Evolutionary conservation across 2,113 vertebrate species (phyloP).

Genomic region (Tylochromis polylepis): DNA sequence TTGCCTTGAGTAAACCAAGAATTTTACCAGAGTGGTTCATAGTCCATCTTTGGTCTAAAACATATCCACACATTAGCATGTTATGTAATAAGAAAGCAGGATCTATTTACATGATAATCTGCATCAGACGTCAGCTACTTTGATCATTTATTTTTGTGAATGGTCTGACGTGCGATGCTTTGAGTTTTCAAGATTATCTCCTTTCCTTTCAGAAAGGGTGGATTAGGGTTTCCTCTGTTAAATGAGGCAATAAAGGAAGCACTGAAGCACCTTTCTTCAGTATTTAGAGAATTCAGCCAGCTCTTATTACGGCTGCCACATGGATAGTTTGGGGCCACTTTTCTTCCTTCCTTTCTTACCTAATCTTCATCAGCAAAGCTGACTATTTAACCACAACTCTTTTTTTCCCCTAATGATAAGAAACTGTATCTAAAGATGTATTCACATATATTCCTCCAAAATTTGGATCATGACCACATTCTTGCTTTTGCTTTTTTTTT

Average conservation of each 20-base stretch:
- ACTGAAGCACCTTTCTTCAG: neutral
- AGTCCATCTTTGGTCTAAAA: neutral
- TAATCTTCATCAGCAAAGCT: neutral
- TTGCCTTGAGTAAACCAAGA: neutral
- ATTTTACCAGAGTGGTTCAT: neutral
- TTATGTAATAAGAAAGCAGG: neutral
- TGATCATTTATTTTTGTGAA: neutral
- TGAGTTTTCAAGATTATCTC: neutral
- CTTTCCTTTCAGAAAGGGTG: neutral
- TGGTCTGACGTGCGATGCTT: neutral
- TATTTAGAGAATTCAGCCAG: neutral
- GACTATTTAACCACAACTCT: too few species aligned
- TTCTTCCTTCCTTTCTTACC: neutral
- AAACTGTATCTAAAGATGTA: neutral
- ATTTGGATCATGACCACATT: neutral
- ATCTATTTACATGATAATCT: neutral
- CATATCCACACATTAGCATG: neutral
- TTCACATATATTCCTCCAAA: neutral
- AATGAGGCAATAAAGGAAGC: neutral
- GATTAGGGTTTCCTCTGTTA: neutral
- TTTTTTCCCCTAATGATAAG: neutral
- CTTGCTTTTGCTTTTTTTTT: neutral
- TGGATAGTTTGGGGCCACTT: neutral
- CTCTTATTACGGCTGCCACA: fast-evolving
- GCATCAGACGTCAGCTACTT: neutral